Evolutionary conservation across 2,888 invertebrate genomes (phyloP).

Genomic region (Synanthedon tipuliformis): DNA sequence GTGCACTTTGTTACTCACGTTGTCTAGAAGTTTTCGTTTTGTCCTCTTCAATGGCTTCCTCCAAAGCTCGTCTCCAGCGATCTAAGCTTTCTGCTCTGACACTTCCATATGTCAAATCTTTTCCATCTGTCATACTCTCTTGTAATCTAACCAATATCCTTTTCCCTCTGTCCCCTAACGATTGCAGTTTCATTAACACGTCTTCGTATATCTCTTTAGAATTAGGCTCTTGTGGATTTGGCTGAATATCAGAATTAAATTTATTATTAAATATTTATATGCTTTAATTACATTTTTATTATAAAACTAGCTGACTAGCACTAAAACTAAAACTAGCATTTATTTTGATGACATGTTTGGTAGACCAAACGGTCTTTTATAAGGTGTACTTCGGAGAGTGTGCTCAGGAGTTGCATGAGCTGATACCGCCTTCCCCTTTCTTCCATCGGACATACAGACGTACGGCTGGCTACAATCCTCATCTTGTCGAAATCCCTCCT

Average conservation of each 20-base stretch:
- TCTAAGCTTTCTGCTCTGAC: conserved; percentile 13
- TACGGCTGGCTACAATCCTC: no score
- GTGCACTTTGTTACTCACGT: conserved; percentile 23
- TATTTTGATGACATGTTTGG: no score
- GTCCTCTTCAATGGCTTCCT: conserved; percentile 61
- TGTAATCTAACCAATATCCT: conserved; percentile 68
- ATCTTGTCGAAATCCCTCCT: no score
- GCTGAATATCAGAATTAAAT: background rate
- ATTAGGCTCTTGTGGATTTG: conserved; percentile 17
- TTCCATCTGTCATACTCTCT: conserved; percentile 33
- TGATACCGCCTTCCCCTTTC: no score
- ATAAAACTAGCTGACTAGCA: no score
- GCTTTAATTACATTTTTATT: no score
- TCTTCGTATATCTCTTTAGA: conserved; percentile 71
- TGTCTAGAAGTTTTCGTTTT: conserved; percentile 34
- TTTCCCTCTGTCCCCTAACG: conserved; percentile 69
- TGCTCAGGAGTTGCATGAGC: no score
- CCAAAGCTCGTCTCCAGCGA: conserved; percentile 37
- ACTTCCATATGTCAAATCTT: background rate
- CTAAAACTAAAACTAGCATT: no score
- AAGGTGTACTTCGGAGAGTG: no score
- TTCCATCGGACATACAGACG: no score
- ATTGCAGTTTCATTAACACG: conserved; percentile 66
- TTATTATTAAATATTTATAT: no score
- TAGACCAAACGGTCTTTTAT: no score